A percentile compares a stretch with the other conserved stretches of the same genome.
Evolutionary conservation across 2,888 invertebrate species (phyloP).

Genomic region (Rhynchonema sp.): DNA sequence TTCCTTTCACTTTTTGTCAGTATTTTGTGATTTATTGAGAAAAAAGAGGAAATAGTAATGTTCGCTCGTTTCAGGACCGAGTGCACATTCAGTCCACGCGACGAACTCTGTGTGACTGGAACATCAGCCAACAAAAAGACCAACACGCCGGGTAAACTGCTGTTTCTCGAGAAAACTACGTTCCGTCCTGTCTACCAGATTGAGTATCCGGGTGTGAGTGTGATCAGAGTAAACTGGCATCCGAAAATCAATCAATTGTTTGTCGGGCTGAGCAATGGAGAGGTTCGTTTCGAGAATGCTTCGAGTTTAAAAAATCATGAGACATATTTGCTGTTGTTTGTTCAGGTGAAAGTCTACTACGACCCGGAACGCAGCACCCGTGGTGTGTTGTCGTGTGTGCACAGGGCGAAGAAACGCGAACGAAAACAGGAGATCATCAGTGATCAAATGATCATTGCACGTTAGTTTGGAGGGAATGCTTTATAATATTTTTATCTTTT

Average conservation of each 20-base stretch:
- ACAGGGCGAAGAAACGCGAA: constrained; percentile 27
- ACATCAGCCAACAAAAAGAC: constrained; percentile 44
- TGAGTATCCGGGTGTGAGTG: constrained; percentile 45
- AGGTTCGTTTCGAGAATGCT: too few species aligned
- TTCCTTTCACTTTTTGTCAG: background rate
- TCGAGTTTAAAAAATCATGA: too few species aligned
- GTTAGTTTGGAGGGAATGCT: too few species aligned
- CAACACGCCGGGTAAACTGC: constrained; percentile 41
- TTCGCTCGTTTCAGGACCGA: constrained; percentile 35
- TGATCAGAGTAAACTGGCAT: constrained; percentile 52
- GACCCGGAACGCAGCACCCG: constrained; percentile 59
- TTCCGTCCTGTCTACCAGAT: constrained; percentile 54
- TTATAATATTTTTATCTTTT: too few species aligned
- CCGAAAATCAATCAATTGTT: constrained; percentile 92
- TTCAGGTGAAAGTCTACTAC: constrained; percentile 59
- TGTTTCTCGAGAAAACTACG: constrained; percentile 58
- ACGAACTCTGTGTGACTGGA: constrained; percentile 66
- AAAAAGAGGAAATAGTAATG: background rate
- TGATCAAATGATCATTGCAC: constrained; percentile 80
- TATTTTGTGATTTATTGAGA: background rate
- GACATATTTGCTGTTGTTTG: too few species aligned
- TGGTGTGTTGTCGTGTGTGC: constrained; percentile 72
- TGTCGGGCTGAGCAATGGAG: constrained; percentile 71
- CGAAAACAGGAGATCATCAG: constrained; percentile 57
- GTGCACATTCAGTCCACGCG: constrained; percentile 69